A percentile compares a stretch with the other conserved stretches of the same genome.
These are phyloP conservation scores for Hydropotes inermis DNA, from an alignment of 2,113 vertebrate genomes.

Conservation along the genomic window DNA sequence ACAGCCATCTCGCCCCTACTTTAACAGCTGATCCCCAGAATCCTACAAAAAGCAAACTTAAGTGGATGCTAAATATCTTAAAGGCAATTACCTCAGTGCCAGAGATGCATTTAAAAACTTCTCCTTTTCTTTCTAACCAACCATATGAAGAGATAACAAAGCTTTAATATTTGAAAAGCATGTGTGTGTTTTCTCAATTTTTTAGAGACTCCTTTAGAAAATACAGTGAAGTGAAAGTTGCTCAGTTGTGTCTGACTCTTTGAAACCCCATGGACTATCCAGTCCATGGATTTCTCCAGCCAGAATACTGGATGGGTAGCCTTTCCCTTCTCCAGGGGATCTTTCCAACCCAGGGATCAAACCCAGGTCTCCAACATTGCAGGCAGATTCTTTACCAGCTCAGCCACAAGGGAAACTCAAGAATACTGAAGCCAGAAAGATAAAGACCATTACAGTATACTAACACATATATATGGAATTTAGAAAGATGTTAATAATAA, in stretches of 20 bases:
- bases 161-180: neutral
- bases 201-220: neutral
- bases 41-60: neutral
- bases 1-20: neutral
- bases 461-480: too few species aligned
- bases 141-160: neutral
- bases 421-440: neutral
- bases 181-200: neutral
- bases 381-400: neutral
- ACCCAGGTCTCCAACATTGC: neutral
- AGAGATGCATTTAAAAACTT: neutral
- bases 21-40: neutral
- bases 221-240: neutral
- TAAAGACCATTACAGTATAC: too few species aligned
- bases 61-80: neutral
- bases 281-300: neutral
- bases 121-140: neutral
- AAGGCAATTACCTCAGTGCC: neutral
- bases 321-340: neutral
- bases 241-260: neutral
- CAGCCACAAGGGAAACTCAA: too few species aligned
- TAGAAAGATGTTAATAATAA: too few species aligned
- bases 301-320: neutral
- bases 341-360: neutral
- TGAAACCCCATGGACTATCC: neutral